Evolutionary conservation across 2,888 invertebrate genomes (phyloP).

Genomic region (Lumbricus terrestris): DNA sequence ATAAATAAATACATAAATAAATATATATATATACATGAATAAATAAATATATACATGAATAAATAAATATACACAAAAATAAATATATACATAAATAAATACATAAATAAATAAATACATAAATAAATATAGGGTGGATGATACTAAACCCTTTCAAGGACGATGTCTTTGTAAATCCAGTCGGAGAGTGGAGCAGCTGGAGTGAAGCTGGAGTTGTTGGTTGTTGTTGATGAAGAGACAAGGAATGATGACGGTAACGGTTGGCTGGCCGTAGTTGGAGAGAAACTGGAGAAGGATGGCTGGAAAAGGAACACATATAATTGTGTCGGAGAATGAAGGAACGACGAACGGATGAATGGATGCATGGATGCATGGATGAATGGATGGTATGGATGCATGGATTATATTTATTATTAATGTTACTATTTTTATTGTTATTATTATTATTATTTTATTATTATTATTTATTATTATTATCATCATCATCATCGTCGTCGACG

Average conservation of each 20-base stretch:
- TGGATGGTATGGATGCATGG: background rate
- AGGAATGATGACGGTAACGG: background rate
- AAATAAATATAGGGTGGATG: background rate
- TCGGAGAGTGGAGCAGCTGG: constrained; percentile 13
- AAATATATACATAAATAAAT: too few relatives aligned
- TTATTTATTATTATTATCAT: too few relatives aligned
- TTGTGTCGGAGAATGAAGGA: background rate
- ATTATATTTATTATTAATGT: too few relatives aligned
- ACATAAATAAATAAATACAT: background rate
- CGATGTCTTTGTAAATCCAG: constrained; percentile 4
- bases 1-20: background rate
- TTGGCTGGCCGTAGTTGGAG: background rate
- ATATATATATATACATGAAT: too few relatives aligned
- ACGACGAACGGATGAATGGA: background rate
- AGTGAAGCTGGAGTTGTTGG: background rate
- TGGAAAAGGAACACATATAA: background rate
- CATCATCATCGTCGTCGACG: too few relatives aligned
- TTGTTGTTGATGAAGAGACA: background rate
- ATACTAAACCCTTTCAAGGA: background rate
- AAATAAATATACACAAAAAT: too few relatives aligned
- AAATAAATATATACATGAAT: too few relatives aligned
- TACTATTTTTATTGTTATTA: too few relatives aligned
- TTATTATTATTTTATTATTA: too few relatives aligned
- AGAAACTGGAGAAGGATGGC: background rate
- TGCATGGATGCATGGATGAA: background rate